Conservation (phyloP, 2,888 invertebrate species). For the Lysandra bellargus region DNA sequence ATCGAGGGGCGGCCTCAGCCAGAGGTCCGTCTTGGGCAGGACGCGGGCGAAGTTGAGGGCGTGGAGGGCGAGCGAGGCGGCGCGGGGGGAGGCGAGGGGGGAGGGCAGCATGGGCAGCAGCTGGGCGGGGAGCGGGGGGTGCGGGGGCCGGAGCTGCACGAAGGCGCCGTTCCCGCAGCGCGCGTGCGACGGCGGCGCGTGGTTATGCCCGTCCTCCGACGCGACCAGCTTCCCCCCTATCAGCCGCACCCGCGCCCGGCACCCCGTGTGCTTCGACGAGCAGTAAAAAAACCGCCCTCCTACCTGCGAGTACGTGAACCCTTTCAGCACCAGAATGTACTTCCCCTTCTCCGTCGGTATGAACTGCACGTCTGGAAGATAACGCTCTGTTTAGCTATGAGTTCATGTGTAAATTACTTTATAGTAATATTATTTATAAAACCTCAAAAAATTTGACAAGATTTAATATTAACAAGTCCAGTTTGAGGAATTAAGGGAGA, state of each 20-base stretch:
- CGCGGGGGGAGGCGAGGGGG: slow-evolving; percentile 56
- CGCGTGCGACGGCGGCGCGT: slow-evolving; percentile 72
- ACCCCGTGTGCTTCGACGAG: slow-evolving; percentile 75
- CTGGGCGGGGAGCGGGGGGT: slow-evolving; percentile 44
- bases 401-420: slow-evolving; percentile 22
- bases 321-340: slow-evolving; percentile 70
- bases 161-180: slow-evolving; percentile 75
- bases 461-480: not conserved
- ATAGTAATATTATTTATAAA: not conserved
- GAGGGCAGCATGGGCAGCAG: slow-evolving; percentile 54
- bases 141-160: slow-evolving; percentile 67
- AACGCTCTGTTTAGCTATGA: slow-evolving; percentile 43
- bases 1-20: slow-evolving; percentile 67
- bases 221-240: slow-evolving; percentile 65
- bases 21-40: slow-evolving; percentile 70
- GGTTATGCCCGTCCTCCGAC: slow-evolving; percentile 69
- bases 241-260: slow-evolving; percentile 67
- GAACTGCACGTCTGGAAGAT: slow-evolving; percentile 72
- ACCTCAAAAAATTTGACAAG: not conserved
- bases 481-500: not conserved
- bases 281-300: slow-evolving; percentile 77
- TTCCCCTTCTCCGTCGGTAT: slow-evolving; percentile 77
- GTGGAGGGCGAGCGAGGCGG: slow-evolving; percentile 62
- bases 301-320: slow-evolving; percentile 75
- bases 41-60: slow-evolving; percentile 68